phyloP scores from a whole-genome alignment of 2,888 invertebrate genomes.

The Megaustenia siamemsis region DNA sequence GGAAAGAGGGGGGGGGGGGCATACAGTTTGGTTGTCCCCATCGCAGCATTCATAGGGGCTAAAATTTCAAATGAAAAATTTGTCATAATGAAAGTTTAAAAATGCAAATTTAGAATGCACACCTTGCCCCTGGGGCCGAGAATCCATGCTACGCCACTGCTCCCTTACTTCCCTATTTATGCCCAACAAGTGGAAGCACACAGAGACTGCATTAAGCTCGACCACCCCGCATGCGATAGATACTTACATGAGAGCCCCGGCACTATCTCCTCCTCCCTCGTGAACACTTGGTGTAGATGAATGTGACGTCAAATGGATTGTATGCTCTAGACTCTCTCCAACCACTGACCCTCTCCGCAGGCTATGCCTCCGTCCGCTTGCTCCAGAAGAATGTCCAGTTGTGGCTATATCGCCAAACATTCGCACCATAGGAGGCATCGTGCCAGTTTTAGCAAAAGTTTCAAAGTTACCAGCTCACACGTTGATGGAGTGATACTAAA shows the following conservation, averaged over 20 bases:
- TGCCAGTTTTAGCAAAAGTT: slow-evolving; percentile 18
- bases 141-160: too few relatives aligned
- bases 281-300: slow-evolving; percentile 62
- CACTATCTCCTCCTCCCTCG: slow-evolving; percentile 57
- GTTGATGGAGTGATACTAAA: background rate
- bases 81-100: too few relatives aligned
- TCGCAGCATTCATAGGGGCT: too few relatives aligned
- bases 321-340: slow-evolving; percentile 70
- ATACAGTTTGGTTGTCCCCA: too few relatives aligned
- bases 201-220: background rate
- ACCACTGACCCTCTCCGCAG: slow-evolving; percentile 69
- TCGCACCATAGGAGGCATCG: slow-evolving; percentile 62
- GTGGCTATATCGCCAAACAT: slow-evolving; percentile 62
- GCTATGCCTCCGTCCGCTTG: slow-evolving; percentile 63
- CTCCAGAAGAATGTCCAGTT: slow-evolving; percentile 58
- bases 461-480: background rate
- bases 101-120: too few relatives aligned
- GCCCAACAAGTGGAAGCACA: background rate
- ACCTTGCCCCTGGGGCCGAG: too few relatives aligned
- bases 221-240: background rate
- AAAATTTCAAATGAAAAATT: too few relatives aligned
- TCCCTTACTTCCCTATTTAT: background rate
- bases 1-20: too few relatives aligned
- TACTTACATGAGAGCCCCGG: slow-evolving; percentile 63
- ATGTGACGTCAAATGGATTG: slow-evolving; percentile 66